A percentile compares a stretch with the other conserved stretches of the same genome.
These are phyloP conservation scores for Mus caroli DNA, from an alignment of 2,797 vertebrate genomes.

Conservation along the genomic window DNA sequence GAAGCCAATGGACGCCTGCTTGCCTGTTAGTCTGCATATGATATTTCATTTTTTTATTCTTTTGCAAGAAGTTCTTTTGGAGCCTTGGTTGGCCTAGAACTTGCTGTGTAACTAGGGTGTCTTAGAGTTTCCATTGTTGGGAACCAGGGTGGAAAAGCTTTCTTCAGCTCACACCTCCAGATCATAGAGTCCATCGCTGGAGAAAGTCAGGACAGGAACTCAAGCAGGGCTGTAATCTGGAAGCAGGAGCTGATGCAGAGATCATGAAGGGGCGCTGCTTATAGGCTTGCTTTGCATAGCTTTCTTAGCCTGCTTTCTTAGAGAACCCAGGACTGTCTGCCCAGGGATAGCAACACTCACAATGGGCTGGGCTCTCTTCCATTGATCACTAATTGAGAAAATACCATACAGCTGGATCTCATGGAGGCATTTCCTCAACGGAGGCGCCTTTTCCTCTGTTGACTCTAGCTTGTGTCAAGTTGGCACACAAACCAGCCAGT, in stretches of 20 bases:
- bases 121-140: neutral
- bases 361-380: neutral
- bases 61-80: neutral
- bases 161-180: neutral
- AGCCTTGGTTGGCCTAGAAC: neutral
- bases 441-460: neutral
- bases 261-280: neutral
- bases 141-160: neutral
- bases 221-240: neutral
- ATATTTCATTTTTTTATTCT: neutral
- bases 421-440: neutral
- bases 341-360: neutral
- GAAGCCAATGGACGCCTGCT: neutral
- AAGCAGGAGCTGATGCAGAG: neutral
- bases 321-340: neutral
- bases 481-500: neutral
- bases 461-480: neutral
- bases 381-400: neutral
- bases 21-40: neutral
- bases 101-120: neutral
- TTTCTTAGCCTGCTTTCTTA: neutral
- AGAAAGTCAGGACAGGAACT: neutral
- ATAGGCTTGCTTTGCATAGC: neutral
- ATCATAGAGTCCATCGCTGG: neutral
- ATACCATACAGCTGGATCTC: neutral